A percentile compares a stretch with the other conserved stretches of the same genome.
Conservation (phyloP, 2,888 invertebrate species). For the Volucella bombylans region DNA sequence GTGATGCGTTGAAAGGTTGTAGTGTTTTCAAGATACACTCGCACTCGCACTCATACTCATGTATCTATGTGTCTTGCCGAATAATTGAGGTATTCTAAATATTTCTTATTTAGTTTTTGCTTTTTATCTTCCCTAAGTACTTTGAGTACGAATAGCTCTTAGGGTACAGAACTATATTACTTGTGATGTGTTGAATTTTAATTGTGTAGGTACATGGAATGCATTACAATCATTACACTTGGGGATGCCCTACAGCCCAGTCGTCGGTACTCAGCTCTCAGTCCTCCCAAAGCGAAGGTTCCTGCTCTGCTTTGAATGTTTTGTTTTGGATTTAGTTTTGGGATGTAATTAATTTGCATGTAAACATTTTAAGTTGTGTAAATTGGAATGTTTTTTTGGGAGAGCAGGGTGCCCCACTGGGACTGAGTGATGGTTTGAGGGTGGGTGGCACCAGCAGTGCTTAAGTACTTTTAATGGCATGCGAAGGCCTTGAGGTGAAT, state of each 20-base stretch:
- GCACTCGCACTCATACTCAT: neutral
- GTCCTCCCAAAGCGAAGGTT: neutral
- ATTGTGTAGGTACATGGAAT: constrained; percentile 65
- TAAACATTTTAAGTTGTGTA: constrained; percentile 68
- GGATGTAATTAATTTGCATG: constrained; percentile 67
- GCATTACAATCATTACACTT: constrained; percentile 51
- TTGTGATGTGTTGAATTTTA: constrained; percentile 41
- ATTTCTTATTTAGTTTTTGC: constrained; percentile 19
- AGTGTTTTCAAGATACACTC: neutral
- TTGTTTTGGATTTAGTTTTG: constrained; percentile 52
- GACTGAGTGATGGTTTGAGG: no score
- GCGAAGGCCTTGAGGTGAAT: constrained; percentile 32
- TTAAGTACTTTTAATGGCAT: constrained; percentile 30
- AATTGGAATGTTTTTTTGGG: constrained; percentile 16
- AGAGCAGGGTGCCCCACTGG: neutral
- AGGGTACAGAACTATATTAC: constrained; percentile 8
- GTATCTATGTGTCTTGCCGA: constrained; percentile 43
- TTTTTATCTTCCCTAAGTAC: constrained; percentile 3
- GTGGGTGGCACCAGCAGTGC: neutral
- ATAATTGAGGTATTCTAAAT: constrained; percentile 70
- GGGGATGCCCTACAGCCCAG: constrained; percentile 4
- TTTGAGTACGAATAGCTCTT: neutral
- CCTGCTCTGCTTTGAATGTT: constrained; percentile 23
- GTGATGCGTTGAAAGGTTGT: constrained; percentile 49
- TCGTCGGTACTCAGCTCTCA: neutral